phyloP scores from a whole-genome alignment of 2,888 invertebrate genomes.

The Melipona beecheii region DNA sequence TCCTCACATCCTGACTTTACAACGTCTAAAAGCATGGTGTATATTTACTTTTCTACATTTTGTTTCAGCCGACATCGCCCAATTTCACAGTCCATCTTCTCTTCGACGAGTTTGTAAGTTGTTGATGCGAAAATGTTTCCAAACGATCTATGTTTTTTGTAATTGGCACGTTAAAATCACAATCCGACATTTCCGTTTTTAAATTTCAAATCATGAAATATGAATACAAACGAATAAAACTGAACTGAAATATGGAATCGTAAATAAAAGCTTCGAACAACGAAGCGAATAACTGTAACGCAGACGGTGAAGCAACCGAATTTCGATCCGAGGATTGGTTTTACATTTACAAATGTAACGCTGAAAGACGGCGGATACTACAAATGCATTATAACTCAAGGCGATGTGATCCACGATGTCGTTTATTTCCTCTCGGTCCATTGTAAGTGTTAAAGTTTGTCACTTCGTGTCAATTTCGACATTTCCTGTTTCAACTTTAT shows the following conservation, averaged over 20 bases:
- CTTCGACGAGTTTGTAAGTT: conserved; percentile 44
- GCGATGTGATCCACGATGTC: conserved; percentile 18
- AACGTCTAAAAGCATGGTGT: conserved; percentile 72
- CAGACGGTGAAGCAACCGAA: conserved; percentile 71
- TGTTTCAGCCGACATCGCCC: conserved; percentile 87
- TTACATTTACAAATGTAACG: conserved; percentile 78
- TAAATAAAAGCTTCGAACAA: background rate
- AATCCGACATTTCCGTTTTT: background rate
- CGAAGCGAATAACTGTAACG: background rate
- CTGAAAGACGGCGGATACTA: conserved; percentile 72
- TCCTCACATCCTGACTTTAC: conserved; percentile 50
- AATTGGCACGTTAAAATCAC: background rate
- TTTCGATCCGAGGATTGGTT: conserved; percentile 85
- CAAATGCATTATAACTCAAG: conserved; percentile 38
- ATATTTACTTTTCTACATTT: conserved; percentile 71
- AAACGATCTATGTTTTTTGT: background rate
- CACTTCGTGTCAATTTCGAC: background rate
- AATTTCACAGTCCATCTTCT: conserved; percentile 84
- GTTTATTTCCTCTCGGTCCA: conserved; percentile 50
- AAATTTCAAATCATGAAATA: background rate
- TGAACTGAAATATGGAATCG: background rate
- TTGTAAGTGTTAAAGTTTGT: conserved; percentile 50
- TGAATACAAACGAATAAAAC: background rate
- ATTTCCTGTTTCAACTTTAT: background rate
- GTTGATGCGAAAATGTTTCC: background rate